phyloP scores from a whole-genome alignment of 2,113 vertebrate species.

The Calidris pygmaea region DNA sequence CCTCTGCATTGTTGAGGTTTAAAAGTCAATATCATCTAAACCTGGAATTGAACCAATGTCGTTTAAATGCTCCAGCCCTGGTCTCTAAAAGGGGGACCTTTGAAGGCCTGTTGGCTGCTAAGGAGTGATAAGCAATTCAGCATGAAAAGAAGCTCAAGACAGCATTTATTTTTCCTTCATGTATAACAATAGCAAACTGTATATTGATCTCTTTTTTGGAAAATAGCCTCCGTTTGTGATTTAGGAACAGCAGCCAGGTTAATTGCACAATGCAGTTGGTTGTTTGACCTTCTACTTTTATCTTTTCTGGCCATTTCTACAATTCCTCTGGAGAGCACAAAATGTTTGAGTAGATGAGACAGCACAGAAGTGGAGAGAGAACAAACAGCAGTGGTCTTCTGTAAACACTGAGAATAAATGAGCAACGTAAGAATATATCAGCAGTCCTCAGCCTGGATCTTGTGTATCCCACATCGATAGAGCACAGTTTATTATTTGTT shows the following conservation, averaged over 20 bases:
- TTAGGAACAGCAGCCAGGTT: conserved; percentile 19
- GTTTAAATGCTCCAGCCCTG: neutral
- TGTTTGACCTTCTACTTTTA: conserved; percentile 26
- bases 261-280: neutral
- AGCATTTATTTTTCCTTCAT: conserved; percentile 12
- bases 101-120: conserved; percentile 17
- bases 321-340: neutral
- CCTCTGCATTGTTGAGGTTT: neutral
- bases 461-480: fast-evolving
- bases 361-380: neutral
- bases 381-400: neutral
- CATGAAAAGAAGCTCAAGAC: conserved; percentile 29
- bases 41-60: neutral
- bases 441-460: neutral
- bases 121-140: conserved; percentile 39
- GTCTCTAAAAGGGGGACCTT: neutral
- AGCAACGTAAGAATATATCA: neutral
- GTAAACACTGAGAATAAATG: neutral
- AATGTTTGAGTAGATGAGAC: neutral
- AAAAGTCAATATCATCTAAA: neutral
- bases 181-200: neutral
- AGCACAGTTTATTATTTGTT: neutral
- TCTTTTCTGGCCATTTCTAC: neutral
- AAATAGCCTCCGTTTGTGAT: neutral
- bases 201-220: neutral